phyloP scores from a whole-genome alignment of 1,140 invertebrate genomes.

The Rhynchophorus ferrugineus region DNA sequence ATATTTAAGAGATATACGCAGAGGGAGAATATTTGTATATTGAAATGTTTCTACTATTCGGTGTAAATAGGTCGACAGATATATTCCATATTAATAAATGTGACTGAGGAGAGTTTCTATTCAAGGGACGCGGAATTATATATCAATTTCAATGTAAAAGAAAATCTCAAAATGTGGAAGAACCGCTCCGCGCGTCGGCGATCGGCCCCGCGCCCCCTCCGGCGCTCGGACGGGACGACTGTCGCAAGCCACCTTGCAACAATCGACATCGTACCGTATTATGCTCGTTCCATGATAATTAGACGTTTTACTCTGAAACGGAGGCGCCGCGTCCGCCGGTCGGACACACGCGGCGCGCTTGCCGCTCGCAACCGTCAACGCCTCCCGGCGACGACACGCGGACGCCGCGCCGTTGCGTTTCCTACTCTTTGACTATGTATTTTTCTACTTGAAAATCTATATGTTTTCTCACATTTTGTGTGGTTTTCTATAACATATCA shows the following conservation, averaged over 20 bases:
- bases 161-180: not conserved
- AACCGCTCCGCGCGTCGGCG: too few relatives aligned
- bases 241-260: too few relatives aligned
- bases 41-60: constrained; percentile 11
- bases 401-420: not conserved
- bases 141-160: not conserved
- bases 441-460: constrained; percentile 1
- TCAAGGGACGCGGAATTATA: not conserved
- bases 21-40: constrained; percentile 7
- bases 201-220: too few relatives aligned
- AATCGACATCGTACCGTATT: too few relatives aligned
- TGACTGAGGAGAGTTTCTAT: not conserved
- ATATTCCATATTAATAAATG: constrained; percentile 2
- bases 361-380: too few relatives aligned
- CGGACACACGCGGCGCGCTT: too few relatives aligned
- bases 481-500: constrained; percentile 20
- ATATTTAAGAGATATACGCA: not conserved
- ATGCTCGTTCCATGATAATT: too few relatives aligned
- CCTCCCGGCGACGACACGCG: too few relatives aligned
- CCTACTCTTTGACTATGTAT: constrained; percentile 4
- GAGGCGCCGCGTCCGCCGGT: too few relatives aligned
- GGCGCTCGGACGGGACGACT: too few relatives aligned
- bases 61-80: constrained; percentile 14
- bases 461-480: constrained; percentile 9
- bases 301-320: too few relatives aligned